Evolutionary conservation across 1,140 invertebrate species (phyloP).

Genomic region (Bombus terrestris): DNA sequence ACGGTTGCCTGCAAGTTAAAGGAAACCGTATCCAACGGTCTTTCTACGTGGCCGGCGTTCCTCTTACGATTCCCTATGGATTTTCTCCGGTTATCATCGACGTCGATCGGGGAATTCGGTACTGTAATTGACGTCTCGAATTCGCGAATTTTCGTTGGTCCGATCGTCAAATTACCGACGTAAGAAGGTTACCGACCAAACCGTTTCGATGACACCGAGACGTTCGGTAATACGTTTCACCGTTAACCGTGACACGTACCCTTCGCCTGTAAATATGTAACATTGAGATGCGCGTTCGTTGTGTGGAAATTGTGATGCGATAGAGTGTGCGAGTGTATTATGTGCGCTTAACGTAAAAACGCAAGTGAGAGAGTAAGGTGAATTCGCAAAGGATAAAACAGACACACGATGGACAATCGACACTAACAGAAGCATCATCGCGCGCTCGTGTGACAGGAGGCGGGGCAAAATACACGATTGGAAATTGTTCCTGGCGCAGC

Average conservation of each 20-base stretch:
- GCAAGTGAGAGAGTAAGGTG: neutral
- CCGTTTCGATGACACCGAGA: neutral
- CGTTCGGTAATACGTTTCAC: neutral
- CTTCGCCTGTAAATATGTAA: constrained; percentile 32
- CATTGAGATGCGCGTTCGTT: neutral
- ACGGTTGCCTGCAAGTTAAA: constrained; percentile 15
- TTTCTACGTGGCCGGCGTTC: too few species aligned
- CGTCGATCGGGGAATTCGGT: neutral
- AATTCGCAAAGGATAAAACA: neutral
- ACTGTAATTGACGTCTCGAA: neutral
- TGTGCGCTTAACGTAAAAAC: neutral
- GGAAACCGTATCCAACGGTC: constrained; percentile 9
- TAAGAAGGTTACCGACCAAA: neutral
- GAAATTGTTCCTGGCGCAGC: neutral
- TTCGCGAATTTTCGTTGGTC: constrained; percentile 8
- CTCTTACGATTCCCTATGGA: constrained; percentile 43
- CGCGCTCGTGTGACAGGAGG: neutral
- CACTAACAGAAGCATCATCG: neutral
- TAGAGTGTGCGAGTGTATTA: neutral
- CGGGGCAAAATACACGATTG: too few species aligned
- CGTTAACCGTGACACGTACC: too few species aligned
- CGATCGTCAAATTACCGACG: constrained; percentile 41
- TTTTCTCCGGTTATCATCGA: constrained; percentile 11
- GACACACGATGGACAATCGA: neutral
- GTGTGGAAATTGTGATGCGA: neutral